Evolutionary conservation across 1,140 invertebrate species (phyloP).

Genomic region (Eriosoma lanigerum): DNA sequence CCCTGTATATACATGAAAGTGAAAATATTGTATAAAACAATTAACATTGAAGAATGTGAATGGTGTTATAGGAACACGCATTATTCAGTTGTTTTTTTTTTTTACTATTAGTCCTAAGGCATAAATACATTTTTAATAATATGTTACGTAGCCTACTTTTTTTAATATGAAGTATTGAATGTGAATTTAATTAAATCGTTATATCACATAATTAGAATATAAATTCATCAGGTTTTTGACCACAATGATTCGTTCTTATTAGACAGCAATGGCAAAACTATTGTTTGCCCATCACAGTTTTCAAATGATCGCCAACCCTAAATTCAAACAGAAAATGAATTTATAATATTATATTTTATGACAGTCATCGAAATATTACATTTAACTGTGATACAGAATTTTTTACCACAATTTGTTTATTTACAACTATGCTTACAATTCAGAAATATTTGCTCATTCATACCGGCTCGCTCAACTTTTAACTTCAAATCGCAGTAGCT

Average conservation of each 20-base stretch:
- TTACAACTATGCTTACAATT: no score
- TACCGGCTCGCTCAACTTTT: no score
- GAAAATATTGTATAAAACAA: neutral
- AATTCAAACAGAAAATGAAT: no score
- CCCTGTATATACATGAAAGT: neutral
- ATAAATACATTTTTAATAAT: neutral
- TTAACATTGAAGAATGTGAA: conserved; percentile 19
- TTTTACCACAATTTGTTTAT: no score
- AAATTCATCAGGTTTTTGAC: neutral
- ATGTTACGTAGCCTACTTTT: neutral
- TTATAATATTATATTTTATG: no score
- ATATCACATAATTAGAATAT: neutral
- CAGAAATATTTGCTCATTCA: no score
- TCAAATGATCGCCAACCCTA: neutral
- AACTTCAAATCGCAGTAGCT: no score
- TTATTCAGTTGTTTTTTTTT: neutral
- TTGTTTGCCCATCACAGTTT: neutral
- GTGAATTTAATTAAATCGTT: neutral
- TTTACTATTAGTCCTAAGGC: conserved; percentile 14
- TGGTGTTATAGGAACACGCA: neutral
- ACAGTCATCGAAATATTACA: no score
- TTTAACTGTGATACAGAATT: no score
- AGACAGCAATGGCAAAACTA: neutral
- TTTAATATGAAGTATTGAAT: neutral
- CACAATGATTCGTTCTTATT: neutral